Evolutionary conservation across 2,797 vertebrate species (phyloP).

Genomic region (Hylomyscus alleni): DNA sequence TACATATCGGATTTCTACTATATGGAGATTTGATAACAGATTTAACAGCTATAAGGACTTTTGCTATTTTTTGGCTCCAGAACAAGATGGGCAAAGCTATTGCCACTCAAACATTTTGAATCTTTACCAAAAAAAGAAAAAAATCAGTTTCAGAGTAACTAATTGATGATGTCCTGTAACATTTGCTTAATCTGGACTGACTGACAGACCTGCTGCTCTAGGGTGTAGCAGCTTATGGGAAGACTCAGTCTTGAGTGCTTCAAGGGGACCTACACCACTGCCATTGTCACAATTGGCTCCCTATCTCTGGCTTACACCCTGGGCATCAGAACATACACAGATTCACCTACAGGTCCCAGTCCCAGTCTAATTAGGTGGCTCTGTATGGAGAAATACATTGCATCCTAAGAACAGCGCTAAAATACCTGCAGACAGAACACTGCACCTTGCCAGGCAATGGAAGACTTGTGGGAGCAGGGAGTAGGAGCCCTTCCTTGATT

Average conservation of each 20-base stretch:
- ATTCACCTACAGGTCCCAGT: too few relatives aligned
- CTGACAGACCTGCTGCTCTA: not conserved
- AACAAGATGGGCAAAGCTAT: not conserved
- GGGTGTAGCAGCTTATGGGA: fast-evolving
- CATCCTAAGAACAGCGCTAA: not conserved
- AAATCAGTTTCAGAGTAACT: not conserved
- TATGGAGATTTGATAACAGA: not conserved
- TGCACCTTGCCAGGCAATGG: fast-evolving
- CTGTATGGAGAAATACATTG: not conserved
- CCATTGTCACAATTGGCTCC: too few relatives aligned
- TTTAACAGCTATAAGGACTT: not conserved
- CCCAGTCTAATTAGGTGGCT: not conserved
- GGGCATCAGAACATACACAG: too few relatives aligned
- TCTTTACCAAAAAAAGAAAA: not conserved
- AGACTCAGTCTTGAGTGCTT: too few relatives aligned
- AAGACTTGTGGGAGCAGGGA: too few relatives aligned
- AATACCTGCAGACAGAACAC: not conserved
- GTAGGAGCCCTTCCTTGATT: too few relatives aligned
- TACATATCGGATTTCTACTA: not conserved
- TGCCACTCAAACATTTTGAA: not conserved
- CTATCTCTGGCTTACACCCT: not conserved
- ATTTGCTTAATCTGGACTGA: not conserved
- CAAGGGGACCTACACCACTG: not conserved
- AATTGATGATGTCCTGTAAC: not conserved
- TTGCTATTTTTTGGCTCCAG: not conserved